Base-by-base conservation (phyloP, 2,113 vertebrate species). In the Tenrec ecaudatus region DNA sequence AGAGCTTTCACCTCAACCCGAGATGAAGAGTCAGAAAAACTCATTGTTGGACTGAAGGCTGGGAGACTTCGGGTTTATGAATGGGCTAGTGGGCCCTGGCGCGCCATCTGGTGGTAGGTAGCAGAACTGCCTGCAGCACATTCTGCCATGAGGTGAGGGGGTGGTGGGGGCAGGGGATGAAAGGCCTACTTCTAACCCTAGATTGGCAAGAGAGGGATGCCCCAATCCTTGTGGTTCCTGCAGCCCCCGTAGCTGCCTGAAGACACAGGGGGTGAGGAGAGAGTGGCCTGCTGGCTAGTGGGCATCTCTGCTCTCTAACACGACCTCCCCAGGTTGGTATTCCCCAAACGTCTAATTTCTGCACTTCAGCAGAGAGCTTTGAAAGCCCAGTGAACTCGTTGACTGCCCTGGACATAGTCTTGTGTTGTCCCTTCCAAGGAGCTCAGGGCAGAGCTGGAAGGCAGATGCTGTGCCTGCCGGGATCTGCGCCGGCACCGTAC, bases 21-120 rank as follows among this genome's bases (percentile, higher is more conserved):
- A 60, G 84, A 81, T 33, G 47, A 90, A 64, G 66, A 3, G 22
- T 8, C 68, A 88, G 84, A 75, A 79, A 79, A 68, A 11, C 47
- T 53, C 6, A 2, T n/a, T 40, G n/a, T 11, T 20, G 2, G 23
- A 31, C 36, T 75, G 40, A 31, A 31, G 78, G 1, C 73, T 68
- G 68, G 80, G 81, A 78, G 47, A 53, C 47, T 92, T 94, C 36
- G 62, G 83, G 38, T 0, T 77, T 47, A 16, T 22, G 20, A 43
- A 71, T 2, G 0, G 1, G n/a, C 40, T 27, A 0, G 3, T 29
- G 90, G 68, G 29, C 25, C n/a, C 25, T 4, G 23, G 12, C 15
- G 38, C 36, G 57, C 85, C 79, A 78, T 73, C 94, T 96, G 40
- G 60, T 82, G 95, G 94, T 85, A 0, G 58, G 16, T 43, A 29